Evolutionary conservation across 2,888 invertebrate species (phyloP), one percentile per base, ranked within the genome.

Genomic region (Cheilosia scutellata): DNA sequence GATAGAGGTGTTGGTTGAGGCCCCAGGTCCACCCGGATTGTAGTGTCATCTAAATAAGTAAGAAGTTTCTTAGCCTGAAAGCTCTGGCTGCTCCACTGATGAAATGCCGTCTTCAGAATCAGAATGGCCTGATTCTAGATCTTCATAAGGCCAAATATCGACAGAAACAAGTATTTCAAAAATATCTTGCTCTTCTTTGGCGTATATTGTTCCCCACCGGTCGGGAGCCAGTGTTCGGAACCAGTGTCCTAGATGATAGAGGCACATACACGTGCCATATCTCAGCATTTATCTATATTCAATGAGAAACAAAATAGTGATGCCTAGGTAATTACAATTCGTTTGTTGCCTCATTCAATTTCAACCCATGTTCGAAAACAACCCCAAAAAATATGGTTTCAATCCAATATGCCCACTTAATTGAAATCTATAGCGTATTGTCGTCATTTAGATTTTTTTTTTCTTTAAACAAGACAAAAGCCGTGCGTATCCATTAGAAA

Each of bases 341-440:
- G 74, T 83, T 78, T 78, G 78, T 84, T 84, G 68, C 31, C 74
- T 58, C 2, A 37, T 83, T 70, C 1, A 58, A 53, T 78, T 78
- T 75, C 83, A 74, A 47, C 25, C 16, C 25, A 5, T n/a, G 20
- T 27, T 29, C 29, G 27, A 72, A 47, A 53, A 37, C 20, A 55
- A 44, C 25, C 51, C 16, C 9, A 53, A 25, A 13, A 79, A 84
- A 27, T 79, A 84, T 79, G 71, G 65, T 79, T 79, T 66, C 44
- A 20, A 44, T 68, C 57, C 55, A 78, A 84, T 79, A 79, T 79
- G 63, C 79, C 78, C 75, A 79, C 79, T 79, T 75, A 84, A 70
- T 70, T 71, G 84, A 84, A 84, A 79, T 71, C 60, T 47, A 84
- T 70, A 68, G 27, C 70, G 63, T 44, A 74, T 71, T 84, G 79